These are phyloP conservation scores for Nymphalis polychloros DNA, from an alignment of 2,888 invertebrate species.

Conservation along the genomic window DNA sequence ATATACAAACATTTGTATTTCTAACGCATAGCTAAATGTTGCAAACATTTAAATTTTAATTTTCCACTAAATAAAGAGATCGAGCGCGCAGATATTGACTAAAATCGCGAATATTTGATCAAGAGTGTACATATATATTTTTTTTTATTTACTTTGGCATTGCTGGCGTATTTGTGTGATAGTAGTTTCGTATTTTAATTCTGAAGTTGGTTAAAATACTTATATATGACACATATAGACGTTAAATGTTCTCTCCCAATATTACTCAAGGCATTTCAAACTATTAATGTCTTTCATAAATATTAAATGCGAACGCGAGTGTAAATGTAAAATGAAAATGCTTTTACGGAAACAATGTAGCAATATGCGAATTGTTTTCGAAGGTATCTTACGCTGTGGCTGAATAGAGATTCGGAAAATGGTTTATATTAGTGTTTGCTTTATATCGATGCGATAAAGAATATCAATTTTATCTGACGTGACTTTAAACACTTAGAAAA, in stretches of 20 bases:
- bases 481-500: too few species aligned
- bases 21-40: too few species aligned
- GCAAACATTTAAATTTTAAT: too few species aligned
- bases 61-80: too few species aligned
- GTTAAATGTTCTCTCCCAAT: background rate
- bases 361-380: slow-evolving; percentile 5
- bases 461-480: background rate
- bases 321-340: slow-evolving; percentile 6
- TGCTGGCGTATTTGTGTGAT: too few species aligned
- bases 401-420: background rate
- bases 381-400: background rate
- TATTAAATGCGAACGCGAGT: background rate
- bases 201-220: too few species aligned
- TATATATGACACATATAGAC: too few species aligned
- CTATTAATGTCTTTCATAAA: background rate
- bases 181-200: too few species aligned
- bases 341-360: slow-evolving; percentile 3
- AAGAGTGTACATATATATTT: too few species aligned
- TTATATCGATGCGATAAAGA: background rate
- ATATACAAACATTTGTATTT: too few species aligned
- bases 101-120: background rate
- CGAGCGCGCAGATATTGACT: background rate
- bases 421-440: background rate
- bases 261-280: background rate
- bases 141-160: background rate